These are phyloP conservation scores for Hestina assimilis DNA, from an alignment of 1,140 invertebrate genomes.

Conservation along the genomic window DNA sequence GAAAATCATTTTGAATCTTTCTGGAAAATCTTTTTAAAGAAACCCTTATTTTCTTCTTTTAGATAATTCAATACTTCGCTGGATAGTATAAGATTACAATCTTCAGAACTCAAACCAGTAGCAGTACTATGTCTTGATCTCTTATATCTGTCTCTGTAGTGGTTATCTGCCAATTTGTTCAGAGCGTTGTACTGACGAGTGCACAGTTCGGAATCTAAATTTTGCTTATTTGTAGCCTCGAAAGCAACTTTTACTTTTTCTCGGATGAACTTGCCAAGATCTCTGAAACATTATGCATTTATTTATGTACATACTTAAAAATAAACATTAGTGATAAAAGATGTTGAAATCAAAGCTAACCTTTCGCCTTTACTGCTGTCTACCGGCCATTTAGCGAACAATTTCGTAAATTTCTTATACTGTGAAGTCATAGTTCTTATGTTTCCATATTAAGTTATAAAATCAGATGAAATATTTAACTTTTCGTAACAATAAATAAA, in stretches of 20 bases:
- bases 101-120: slow-evolving; percentile 83
- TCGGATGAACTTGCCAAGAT: slow-evolving; percentile 87
- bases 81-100: slow-evolving; percentile 85
- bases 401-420: slow-evolving; percentile 85
- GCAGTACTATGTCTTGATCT: slow-evolving; percentile 80
- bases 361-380: slow-evolving; percentile 85
- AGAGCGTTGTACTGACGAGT: slow-evolving; percentile 83
- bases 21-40: slow-evolving; percentile 18
- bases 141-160: slow-evolving; percentile 83
- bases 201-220: slow-evolving; percentile 80
- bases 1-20: slow-evolving; percentile 19
- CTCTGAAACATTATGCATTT: slow-evolving; percentile 79
- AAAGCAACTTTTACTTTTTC: slow-evolving; percentile 84
- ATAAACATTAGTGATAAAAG: too few species aligned
- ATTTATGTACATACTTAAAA: too few species aligned
- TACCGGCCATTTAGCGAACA: slow-evolving; percentile 89
- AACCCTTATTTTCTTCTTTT: slow-evolving; percentile 72
- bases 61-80: slow-evolving; percentile 84
- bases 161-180: slow-evolving; percentile 84
- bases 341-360: slow-evolving; percentile 71
- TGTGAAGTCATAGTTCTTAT: slow-evolving; percentile 79
- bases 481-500: neutral
- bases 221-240: slow-evolving; percentile 78
- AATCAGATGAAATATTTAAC: neutral
- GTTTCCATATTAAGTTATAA: slow-evolving; percentile 11